Conservation (phyloP, 2,888 invertebrate species). For the Malacosoma neustria region DNA sequence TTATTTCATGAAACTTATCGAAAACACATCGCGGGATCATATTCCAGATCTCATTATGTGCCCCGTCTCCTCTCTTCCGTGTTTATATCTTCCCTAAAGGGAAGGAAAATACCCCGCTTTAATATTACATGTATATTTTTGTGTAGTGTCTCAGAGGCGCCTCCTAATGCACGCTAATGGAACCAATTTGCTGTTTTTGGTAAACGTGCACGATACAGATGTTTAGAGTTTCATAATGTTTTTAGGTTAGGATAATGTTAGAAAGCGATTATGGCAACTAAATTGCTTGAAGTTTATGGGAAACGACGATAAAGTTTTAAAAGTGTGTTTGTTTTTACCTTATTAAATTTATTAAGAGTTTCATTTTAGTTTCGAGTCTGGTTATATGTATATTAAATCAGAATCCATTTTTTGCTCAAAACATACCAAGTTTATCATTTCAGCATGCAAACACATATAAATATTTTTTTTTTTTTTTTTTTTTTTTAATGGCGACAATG, state of each 20-base stretch:
- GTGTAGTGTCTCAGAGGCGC: slow-evolving; percentile 3
- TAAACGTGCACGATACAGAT: slow-evolving; percentile 15
- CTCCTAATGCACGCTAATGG: slow-evolving; percentile 49
- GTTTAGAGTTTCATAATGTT: slow-evolving; percentile 1
- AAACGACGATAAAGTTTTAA: neutral
- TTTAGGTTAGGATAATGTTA: neutral
- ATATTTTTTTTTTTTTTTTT: too few species aligned
- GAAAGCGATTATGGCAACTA: neutral
- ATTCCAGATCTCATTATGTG: neutral
- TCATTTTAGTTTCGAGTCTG: too few species aligned
- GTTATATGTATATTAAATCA: too few species aligned
- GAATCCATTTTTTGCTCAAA: too few species aligned
- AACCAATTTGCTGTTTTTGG: slow-evolving; percentile 48
- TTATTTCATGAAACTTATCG: too few species aligned
- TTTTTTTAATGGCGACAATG: too few species aligned
- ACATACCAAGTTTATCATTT: too few species aligned
- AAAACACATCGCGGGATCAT: neutral
- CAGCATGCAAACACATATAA: too few species aligned
- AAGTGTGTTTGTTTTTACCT: too few species aligned
- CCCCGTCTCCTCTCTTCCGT: neutral
- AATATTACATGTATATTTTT: slow-evolving; percentile 16
- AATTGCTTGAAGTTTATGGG: neutral
- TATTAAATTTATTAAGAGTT: too few species aligned
- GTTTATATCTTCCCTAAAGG: slow-evolving; percentile 4
- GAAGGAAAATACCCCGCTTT: neutral